phyloP scores from a whole-genome alignment of 2,113 vertebrate species.

The Asarcornis scutulata region DNA sequence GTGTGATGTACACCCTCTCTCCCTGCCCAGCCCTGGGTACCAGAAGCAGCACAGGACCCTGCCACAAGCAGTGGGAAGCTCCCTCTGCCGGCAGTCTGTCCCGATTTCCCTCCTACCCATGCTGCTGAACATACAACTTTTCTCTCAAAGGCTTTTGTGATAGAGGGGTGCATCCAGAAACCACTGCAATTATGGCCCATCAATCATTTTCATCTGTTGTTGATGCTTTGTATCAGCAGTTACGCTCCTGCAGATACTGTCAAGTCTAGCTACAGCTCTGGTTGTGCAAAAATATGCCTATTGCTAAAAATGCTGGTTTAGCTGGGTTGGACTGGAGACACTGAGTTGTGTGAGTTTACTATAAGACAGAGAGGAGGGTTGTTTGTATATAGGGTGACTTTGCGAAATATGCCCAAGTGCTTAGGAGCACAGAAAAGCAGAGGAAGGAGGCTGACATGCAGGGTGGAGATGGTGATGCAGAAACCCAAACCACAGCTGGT shows the following conservation, averaged over 20 bases:
- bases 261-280: neutral
- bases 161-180: neutral
- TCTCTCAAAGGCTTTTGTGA: neutral
- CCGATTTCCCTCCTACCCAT: neutral
- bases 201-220: neutral
- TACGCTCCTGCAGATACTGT: neutral
- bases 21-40: neutral
- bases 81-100: neutral
- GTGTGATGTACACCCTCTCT: neutral
- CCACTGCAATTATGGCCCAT: neutral
- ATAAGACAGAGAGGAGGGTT: neutral
- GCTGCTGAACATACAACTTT: rapidly evolving
- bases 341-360: neutral
- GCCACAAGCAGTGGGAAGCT: neutral
- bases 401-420: neutral
- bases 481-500: neutral
- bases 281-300: rapidly evolving
- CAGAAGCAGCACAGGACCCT: neutral
- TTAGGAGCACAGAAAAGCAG: neutral
- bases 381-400: neutral
- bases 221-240: neutral
- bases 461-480: neutral
- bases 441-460: neutral
- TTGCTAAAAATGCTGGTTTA: neutral
- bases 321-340: neutral